Evolutionary conservation across 2,888 invertebrate species (phyloP), one percentile per base, ranked within the genome.

Genomic region (Caenorhabditis angaria): DNA sequence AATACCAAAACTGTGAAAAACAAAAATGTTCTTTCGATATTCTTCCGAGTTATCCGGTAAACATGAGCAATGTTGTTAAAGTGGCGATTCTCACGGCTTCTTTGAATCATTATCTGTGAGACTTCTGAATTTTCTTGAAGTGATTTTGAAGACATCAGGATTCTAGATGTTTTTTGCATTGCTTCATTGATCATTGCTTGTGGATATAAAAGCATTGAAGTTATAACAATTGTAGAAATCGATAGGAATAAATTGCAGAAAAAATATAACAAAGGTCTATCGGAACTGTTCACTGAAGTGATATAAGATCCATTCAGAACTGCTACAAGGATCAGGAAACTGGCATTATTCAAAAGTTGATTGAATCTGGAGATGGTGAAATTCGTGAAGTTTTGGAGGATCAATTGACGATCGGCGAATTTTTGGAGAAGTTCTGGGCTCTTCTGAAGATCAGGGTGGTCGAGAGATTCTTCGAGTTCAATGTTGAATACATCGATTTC

Each of bases 401-500:
- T 41, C 41, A 41, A 12, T 10, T 41, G 41, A 14, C 41, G 41
- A 12, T 6, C 18, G 10, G 10, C 41, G 41, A 41, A 14, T 41
- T 41, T 41, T 41, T 3, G 3, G 14, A 41, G 18, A 14, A 14
- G 10, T 41, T 41, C 41, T 2, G 14, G 18, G 6, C 18, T 41
- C n/a, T n/a, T n/a, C n/a, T n/a, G n/a, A n/a, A n/a, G n/a, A n/a
- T n/a, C n/a, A 6, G 41, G 41, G 18, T 41, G 14, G 10, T 41
- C 18, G 8, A 41, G 14, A 3, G 41, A 12, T 12, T 65, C 47
- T 8, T 51, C 55, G 8, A 70, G 24, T 32, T 70, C 69, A 10
- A 61, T 47, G 57, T 70, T 70, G 57, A 70, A 65, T 25, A 64
- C 35, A n/a, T 56, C 55, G n/a, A 70, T 57, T 48, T 70, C 69